These are phyloP conservation scores for Ctenoplectra terminalis DNA, from an alignment of 1,140 invertebrate species.

Conservation along the genomic window DNA sequence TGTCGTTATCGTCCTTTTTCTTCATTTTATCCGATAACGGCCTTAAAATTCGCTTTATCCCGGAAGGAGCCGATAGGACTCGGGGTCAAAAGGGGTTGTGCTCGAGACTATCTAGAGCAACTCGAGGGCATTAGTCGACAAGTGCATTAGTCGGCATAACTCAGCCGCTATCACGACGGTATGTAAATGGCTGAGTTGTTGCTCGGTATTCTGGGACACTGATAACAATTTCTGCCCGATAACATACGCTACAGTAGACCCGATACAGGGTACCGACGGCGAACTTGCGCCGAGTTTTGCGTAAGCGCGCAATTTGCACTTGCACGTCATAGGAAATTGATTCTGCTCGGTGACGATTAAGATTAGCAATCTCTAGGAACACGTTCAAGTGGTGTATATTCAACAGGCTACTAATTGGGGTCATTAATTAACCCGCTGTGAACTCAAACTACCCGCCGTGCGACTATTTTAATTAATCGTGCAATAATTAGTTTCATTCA, in stretches of 20 bases:
- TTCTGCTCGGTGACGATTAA: background rate
- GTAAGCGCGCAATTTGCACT: background rate
- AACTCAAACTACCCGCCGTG: background rate
- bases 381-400: background rate
- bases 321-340: constrained; percentile 10
- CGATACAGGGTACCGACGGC: background rate
- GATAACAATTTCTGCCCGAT: constrained; percentile 35
- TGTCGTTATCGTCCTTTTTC: background rate
- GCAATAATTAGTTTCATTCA: background rate
- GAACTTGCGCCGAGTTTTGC: background rate
- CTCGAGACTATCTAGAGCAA: constrained; percentile 15
- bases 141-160: constrained; percentile 72
- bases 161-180: constrained; percentile 64
- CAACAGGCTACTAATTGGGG: constrained; percentile 20
- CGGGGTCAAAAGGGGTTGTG: background rate
- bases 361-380: background rate
- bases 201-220: background rate
- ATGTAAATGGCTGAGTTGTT: constrained; percentile 74
- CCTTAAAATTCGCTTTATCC: constrained; percentile 20
- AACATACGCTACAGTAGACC: background rate
- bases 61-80: background rate
- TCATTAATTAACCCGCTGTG: background rate
- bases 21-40: background rate
- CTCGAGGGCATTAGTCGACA: constrained; percentile 47
- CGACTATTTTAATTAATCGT: background rate